A percentile compares a stretch with the other conserved stretches of the same genome.
phyloP scores from a whole-genome alignment of 2,797 vertebrate species.

The Echiichthys vipera region DNA sequence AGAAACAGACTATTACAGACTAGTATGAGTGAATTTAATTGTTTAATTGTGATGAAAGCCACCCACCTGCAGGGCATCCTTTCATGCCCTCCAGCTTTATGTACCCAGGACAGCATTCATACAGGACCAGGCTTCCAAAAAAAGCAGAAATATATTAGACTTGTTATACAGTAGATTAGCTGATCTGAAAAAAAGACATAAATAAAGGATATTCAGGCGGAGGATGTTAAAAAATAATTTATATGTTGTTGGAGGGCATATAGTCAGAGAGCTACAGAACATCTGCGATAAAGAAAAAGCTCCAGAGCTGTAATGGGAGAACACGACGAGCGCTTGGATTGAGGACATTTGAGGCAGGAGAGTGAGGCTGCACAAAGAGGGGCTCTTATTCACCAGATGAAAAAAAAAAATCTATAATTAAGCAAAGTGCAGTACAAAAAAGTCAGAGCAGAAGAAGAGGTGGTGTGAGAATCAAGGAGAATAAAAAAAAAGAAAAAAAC shows the following conservation, averaged over 20 bases:
- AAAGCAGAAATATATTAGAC: background rate
- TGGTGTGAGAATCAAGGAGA: background rate
- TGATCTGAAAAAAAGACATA: constrained; percentile 1
- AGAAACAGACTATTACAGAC: background rate
- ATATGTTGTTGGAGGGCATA: background rate
- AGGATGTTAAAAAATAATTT: background rate
- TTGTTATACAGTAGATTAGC: background rate
- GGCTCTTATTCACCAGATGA: background rate
- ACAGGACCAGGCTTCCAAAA: constrained; percentile 86
- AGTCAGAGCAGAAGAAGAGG: background rate
- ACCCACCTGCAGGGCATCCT: constrained; percentile 95
- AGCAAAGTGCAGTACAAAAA: constrained; percentile 16
- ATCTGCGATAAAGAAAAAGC: constrained; percentile 15
- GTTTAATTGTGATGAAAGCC: background rate
- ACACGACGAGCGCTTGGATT: constrained; percentile 11
- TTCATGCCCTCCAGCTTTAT: constrained; percentile 90
- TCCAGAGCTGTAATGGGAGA: background rate
- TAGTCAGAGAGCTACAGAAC: too few species aligned
- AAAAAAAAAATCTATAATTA: constrained; percentile 16
- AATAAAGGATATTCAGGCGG: background rate
- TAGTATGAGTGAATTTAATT: background rate
- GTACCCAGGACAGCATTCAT: constrained; percentile 98
- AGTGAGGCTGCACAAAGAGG: background rate
- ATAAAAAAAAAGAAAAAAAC: constrained; percentile 14
- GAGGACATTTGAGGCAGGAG: constrained; percentile 2